phyloP scores from a whole-genome alignment of 2,888 invertebrate genomes.

The Eustalomyia histrio region DNA sequence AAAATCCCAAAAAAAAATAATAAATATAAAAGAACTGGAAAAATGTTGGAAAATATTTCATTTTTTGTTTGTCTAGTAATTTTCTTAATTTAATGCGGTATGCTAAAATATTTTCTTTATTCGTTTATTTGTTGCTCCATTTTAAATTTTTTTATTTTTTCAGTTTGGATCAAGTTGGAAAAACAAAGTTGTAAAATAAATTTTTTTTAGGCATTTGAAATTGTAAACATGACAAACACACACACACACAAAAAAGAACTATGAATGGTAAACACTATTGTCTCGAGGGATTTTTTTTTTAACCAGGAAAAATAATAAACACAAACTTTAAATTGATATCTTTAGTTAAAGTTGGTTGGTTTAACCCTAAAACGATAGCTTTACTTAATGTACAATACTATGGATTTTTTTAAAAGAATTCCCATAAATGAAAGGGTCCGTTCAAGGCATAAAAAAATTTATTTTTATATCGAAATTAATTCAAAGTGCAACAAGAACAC shows the following conservation, averaged over 20 bases:
- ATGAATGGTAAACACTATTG: slow-evolving; percentile 14
- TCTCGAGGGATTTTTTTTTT: slow-evolving; percentile 11
- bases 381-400: too few relatives aligned
- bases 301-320: neutral
- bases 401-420: too few relatives aligned
- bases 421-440: too few relatives aligned
- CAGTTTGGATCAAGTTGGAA: neutral
- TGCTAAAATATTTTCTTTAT: slow-evolving; percentile 1
- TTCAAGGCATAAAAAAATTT: too few relatives aligned
- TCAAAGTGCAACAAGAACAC: too few relatives aligned
- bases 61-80: neutral
- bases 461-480: too few relatives aligned
- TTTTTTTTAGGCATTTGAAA: slow-evolving; percentile 32
- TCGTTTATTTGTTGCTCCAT: slow-evolving; percentile 1
- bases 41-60: neutral
- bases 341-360: neutral
- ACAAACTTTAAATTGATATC: slow-evolving; percentile 16
- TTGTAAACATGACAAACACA: neutral
- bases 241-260: neutral
- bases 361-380: neutral
- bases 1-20: neutral
- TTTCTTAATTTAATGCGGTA: slow-evolving; percentile 32
- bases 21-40: neutral
- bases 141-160: slow-evolving; percentile 1
- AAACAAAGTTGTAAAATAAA: slow-evolving; percentile 37